Conservation (phyloP, 30 jellyfish, hydroid and myxozoan genomes). For the Turritopsis dohrnii region DNA sequence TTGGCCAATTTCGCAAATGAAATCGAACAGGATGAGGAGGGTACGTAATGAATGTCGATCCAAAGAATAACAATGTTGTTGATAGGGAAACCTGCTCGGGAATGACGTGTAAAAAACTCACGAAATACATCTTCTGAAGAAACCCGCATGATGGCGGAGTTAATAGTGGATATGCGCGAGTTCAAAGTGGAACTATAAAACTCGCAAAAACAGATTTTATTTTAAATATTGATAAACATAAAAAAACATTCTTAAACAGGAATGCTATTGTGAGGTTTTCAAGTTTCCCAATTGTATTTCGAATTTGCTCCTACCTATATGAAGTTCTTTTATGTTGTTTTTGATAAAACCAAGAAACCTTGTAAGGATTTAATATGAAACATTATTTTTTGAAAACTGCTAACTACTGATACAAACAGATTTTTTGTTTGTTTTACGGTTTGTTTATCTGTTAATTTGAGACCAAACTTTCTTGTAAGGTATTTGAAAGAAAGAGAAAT, state of each 20-base stretch:
- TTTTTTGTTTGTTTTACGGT: no score
- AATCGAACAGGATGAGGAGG: constrained; percentile 3
- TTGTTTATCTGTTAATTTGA: no score
- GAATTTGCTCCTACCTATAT: no score
- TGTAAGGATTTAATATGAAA: neutral
- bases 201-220: neutral
- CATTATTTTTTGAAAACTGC: neutral
- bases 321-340: neutral
- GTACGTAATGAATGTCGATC: neutral
- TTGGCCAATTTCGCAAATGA: constrained; percentile 57
- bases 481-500: no score
- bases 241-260: neutral
- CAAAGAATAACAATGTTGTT: neutral
- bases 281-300: no score
- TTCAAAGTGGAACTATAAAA: neutral
- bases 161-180: neutral
- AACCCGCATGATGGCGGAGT: neutral
- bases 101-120: no score
- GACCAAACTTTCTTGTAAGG: no score
- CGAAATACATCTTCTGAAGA: neutral
- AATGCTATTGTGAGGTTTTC: neutral
- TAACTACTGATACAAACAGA: neutral
- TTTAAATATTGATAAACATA: no score
- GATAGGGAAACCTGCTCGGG: neutral
- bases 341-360: neutral